These are phyloP conservation scores for Agrotis clavis DNA, from an alignment of 2,888 invertebrate genomes.

Conservation along the genomic window DNA sequence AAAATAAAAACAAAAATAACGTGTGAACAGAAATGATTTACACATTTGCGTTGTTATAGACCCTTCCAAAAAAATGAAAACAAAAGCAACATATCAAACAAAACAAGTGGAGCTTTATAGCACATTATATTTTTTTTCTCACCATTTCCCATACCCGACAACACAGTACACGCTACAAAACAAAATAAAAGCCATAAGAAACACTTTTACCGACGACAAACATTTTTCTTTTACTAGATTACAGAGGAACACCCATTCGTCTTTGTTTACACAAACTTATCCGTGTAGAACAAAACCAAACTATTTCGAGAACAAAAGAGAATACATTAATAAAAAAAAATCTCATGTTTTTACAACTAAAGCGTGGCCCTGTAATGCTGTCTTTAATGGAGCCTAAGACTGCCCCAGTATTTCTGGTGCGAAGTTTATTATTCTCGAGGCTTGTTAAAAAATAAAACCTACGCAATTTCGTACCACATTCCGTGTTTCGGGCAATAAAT, in stretches of 20 bases:
- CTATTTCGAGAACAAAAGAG: slow-evolving; percentile 66
- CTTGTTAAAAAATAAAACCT: slow-evolving; percentile 32
- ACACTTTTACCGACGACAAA: slow-evolving; percentile 43
- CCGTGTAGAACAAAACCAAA: slow-evolving; percentile 62
- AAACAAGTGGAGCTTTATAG: slow-evolving; percentile 28
- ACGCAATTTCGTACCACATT: background rate
- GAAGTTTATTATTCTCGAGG: slow-evolving; percentile 35
- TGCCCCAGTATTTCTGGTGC: slow-evolving; percentile 29
- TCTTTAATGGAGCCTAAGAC: slow-evolving; percentile 53
- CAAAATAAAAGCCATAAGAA: slow-evolving; percentile 35
- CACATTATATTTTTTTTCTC: slow-evolving; percentile 42
- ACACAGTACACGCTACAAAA: slow-evolving; percentile 16
- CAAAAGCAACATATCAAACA: slow-evolving; percentile 44
- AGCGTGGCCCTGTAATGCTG: slow-evolving; percentile 45
- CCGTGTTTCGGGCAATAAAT: slow-evolving; percentile 17
- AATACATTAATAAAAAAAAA: slow-evolving; percentile 66
- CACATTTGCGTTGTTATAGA: slow-evolving; percentile 2
- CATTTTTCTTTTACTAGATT: slow-evolving; percentile 62
- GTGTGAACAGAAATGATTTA: slow-evolving; percentile 24
- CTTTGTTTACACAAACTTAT: slow-evolving; percentile 63
- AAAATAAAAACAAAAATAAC: background rate
- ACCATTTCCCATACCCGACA: slow-evolving; percentile 43
- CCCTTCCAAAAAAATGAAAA: slow-evolving; percentile 1
- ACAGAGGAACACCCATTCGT: slow-evolving; percentile 51
- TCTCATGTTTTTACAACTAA: slow-evolving; percentile 47